Base-by-base conservation (phyloP, 2,797 vertebrate genomes). In the Gambusia yucatana region DNA sequence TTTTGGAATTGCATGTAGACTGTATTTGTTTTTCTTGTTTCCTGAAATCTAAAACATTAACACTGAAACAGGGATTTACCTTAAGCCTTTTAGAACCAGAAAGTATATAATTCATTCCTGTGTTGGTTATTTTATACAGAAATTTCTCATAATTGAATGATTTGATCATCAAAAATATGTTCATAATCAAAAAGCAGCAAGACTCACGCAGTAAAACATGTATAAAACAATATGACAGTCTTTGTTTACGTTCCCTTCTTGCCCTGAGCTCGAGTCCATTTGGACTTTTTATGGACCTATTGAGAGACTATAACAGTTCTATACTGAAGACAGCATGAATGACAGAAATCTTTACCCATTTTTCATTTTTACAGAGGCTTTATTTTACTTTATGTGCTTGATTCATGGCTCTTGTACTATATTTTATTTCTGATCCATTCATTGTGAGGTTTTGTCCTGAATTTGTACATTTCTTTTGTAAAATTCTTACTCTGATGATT, bases 401-500 rank as follows among this genome's bases (percentile, higher is more conserved):
- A 52, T 82, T 87, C 55, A 86, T 25, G 48, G 76, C 57, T 46
- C 33, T 76, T 93, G 84, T 88, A 87, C 82, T 79, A 86, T 83
- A 81, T 78, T 77, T 72, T 46, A n/a, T 80, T 79, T 78, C 25
- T 36, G 73, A 30, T 5, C 72, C 85, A 10, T 76, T 79, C 78
- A 57, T 81, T 77, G 69, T 25, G 44, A 22, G 41, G 77, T 83
- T 81, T 74, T 81, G 81, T 89, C 67, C 75, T 90, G 77, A 83
- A 86, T 92, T 91, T 92, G 80, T 91, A 93, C 74, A 87, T 91
- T 91, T 91, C 0, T 91, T 93, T 93, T 91, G 81, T 92, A 91
- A 90, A 82, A 92, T 90, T 91, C 84, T 90, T 88, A 82, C 88
- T 91, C 78, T 79, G 81, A 84, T 85, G 75, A 88, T 92, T 86